Evolutionary conservation across 2,113 vertebrate species (phyloP).

Genomic region (Artemisiospiza belli): DNA sequence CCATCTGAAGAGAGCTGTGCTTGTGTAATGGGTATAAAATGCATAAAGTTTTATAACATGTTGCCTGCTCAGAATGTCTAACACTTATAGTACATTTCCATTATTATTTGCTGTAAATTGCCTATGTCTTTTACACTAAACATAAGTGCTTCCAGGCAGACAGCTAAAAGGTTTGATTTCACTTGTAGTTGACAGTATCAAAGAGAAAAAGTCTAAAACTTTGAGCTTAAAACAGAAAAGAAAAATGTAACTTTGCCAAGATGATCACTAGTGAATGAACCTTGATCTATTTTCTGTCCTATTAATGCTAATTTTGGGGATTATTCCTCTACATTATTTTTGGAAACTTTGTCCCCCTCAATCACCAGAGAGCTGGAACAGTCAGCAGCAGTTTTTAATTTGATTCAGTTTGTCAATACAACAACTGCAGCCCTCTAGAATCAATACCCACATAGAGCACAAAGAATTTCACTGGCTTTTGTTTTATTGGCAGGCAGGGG

Average conservation of each 20-base stretch:
- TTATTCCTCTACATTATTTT: neutral
- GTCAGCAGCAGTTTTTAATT: conserved; percentile 5
- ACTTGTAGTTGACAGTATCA: conserved; percentile 20
- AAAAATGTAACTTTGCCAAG: neutral
- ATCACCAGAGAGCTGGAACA: neutral
- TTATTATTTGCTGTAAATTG: conserved; percentile 62
- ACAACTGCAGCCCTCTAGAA: neutral
- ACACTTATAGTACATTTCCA: conserved; percentile 54
- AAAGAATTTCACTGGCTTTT: neutral
- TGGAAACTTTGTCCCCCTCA: neutral
- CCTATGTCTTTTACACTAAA: conserved; percentile 56
- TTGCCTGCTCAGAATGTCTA: conserved; percentile 42
- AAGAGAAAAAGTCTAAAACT: conserved; percentile 12
- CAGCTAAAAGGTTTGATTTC: conserved; percentile 55
- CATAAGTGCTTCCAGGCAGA: conserved; percentile 52
- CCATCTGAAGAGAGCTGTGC: neutral
- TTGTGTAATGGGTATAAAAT: conserved; percentile 1
- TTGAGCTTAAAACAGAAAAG: neutral
- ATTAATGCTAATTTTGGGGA: neutral
- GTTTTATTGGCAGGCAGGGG: neutral
- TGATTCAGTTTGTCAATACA: neutral
- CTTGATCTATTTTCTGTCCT: neutral
- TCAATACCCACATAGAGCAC: neutral
- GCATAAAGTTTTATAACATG: conserved; percentile 62
- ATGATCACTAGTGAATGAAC: neutral